Base-by-base conservation (phyloP, 2,888 invertebrate species). In the Eurytoma californica region DNA sequence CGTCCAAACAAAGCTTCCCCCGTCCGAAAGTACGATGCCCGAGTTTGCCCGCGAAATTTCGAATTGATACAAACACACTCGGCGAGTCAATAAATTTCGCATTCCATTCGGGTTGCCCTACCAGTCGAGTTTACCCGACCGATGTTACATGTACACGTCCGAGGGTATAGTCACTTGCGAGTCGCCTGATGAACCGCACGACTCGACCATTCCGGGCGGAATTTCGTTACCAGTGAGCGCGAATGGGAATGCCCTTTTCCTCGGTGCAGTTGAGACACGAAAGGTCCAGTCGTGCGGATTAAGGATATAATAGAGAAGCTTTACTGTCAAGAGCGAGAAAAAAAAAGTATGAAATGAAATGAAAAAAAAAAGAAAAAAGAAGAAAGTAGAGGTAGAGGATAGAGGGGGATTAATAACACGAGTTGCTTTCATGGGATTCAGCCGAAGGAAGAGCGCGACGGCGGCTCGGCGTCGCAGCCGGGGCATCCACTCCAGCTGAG, bases 401-500 rank as follows among this genome's bases (percentile, higher is more conserved):
- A 51, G 66, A 73, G 18, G 39, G 18, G 57, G 49, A 24, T n/a
- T 70, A 72, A 66, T 70, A 65, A 66, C 60, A 72, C 61, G 69
- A 88, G 88, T 88, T 88, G 86, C 86, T 89, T 89, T 89, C 87
- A 88, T 88, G 87, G 88, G 87, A 88, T 87, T 87, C 87, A 68
- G 69, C 51, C 57, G 68, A 69, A 60, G 70, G 69, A 77, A 3
- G 80, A 77, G 65, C 57, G 51, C n/a, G 72, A 55, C 13, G 63
- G 69, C 67, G 74, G 70, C 63, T 57, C 72, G 60, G 16, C 39
- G 84, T 86, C 18, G 85, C 87, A 85, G 86, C 84, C 87, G 86
- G 88, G 86, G 84, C 87, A 87, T 85, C 87, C 89, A 86, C 89
- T 90, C 85, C 88, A 88, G 87, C 88, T 86, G 86, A 89, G 67